Evolutionary conservation across 2,797 vertebrate species (phyloP).

Genomic region (Lacerta agilis): DNA sequence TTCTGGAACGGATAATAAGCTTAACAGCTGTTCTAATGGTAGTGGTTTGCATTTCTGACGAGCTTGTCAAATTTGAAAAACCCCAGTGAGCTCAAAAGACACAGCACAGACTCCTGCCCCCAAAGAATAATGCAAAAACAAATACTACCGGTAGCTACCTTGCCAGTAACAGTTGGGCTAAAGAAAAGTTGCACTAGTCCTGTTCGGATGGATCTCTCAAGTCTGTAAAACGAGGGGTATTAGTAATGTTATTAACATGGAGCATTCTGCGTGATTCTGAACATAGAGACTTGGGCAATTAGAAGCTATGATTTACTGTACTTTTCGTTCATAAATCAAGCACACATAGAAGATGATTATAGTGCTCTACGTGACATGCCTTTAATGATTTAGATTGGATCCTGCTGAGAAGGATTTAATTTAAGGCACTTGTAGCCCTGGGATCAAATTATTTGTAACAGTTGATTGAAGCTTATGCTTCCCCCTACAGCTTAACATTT

Average conservation of each 20-base stretch:
- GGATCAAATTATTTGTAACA: constrained; percentile 65
- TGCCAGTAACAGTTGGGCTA: background rate
- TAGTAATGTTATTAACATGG: background rate
- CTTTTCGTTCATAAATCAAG: constrained; percentile 32
- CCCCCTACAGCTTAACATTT: constrained; percentile 57
- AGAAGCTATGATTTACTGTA: background rate
- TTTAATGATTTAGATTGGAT: constrained; percentile 66
- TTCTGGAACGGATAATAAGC: background rate
- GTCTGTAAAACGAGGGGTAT: background rate
- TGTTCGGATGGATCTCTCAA: background rate
- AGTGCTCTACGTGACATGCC: constrained; percentile 53
- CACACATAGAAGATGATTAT: constrained; percentile 14
- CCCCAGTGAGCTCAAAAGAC: background rate
- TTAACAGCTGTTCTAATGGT: background rate
- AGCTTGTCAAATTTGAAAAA: background rate
- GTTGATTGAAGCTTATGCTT: constrained; percentile 68
- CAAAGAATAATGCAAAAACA: background rate
- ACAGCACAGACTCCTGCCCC: background rate
- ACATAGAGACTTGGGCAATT: constrained; percentile 33
- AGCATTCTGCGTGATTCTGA: constrained; percentile 36
- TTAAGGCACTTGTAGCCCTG: constrained; percentile 64
- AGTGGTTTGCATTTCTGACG: background rate
- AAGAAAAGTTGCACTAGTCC: background rate
- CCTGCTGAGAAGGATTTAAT: constrained; percentile 65
- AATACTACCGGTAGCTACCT: background rate